A percentile compares a stretch with the other conserved stretches of the same genome.
Evolutionary conservation across 64 coral and sea anemone genomes (phyloP).

Genomic region (Cladopsammia gracilis): DNA sequence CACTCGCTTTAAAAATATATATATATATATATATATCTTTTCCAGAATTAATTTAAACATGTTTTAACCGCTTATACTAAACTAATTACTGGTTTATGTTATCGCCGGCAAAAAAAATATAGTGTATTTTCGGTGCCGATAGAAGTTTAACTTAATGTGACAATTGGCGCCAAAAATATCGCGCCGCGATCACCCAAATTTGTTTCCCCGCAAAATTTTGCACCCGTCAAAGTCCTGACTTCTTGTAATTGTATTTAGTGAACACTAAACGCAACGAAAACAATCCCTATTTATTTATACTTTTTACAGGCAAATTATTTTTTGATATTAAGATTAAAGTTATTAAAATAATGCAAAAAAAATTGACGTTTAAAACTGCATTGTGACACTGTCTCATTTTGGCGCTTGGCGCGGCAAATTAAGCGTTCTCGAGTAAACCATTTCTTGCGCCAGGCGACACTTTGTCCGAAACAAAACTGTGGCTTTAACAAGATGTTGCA

Average conservation of each 20-base stretch:
- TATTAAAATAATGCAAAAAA: too few relatives aligned
- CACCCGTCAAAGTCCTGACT: too few relatives aligned
- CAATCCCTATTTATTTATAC: neutral
- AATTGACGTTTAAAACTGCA: neutral
- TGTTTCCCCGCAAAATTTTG: neutral
- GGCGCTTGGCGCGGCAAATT: neutral
- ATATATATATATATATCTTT: neutral
- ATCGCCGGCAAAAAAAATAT: neutral
- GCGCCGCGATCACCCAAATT: neutral
- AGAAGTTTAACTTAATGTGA: constrained; percentile 6
- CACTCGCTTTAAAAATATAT: neutral
- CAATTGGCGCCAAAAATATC: neutral
- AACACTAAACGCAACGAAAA: neutral
- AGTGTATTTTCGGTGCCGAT: constrained; percentile 25
- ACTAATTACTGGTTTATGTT: constrained; percentile 2
- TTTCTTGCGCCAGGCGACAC: neutral
- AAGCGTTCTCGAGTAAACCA: neutral
- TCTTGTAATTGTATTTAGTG: neutral
- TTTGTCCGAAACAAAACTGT: constrained; percentile 35
- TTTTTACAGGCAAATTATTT: neutral
- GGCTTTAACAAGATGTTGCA: constrained; percentile 10
- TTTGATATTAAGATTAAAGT: too few relatives aligned
- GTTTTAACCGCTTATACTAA: neutral
- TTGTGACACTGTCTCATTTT: neutral
- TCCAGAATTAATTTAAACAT: neutral